phyloP scores from a whole-genome alignment of 2,113 vertebrate species.

The Cryptoleucopteryx plumbea region DNA sequence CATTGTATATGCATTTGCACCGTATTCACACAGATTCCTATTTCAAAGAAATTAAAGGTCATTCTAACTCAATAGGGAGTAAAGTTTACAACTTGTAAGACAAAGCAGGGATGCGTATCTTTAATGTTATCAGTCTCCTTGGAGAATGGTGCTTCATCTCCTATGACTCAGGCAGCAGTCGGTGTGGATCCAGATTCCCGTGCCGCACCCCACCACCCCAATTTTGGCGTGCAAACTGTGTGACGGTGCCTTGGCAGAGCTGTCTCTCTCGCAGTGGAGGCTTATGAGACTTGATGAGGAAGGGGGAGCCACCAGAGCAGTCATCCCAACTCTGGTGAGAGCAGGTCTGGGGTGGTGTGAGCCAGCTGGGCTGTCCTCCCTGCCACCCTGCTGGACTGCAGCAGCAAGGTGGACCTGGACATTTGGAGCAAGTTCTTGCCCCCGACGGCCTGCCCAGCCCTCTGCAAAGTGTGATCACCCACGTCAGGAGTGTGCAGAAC shows the following conservation, averaged over 20 bases:
- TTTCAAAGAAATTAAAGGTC: neutral
- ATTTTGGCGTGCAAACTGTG: fast-evolving
- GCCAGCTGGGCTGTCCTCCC: neutral
- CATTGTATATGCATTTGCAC: neutral
- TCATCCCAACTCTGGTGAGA: neutral
- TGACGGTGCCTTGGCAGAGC: neutral
- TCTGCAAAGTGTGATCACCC: neutral
- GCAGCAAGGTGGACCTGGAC: neutral
- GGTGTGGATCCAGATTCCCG: neutral
- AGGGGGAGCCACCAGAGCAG: neutral
- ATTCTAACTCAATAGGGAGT: neutral
- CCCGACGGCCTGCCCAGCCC: fast-evolving
- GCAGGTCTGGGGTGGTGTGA: neutral
- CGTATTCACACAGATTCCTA: neutral
- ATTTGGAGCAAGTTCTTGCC: neutral
- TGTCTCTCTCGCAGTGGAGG: fast-evolving
- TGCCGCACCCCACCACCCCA: neutral
- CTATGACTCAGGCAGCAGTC: neutral
- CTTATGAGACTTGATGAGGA: neutral
- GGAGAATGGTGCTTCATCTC: neutral
- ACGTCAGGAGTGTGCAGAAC: neutral
- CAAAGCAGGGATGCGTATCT: neutral
- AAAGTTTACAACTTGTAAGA: neutral
- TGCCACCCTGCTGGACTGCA: fast-evolving
- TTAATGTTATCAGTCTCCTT: neutral